Base-by-base conservation (phyloP, 2,888 invertebrate genomes). In the Drosophila borborema region DNA sequence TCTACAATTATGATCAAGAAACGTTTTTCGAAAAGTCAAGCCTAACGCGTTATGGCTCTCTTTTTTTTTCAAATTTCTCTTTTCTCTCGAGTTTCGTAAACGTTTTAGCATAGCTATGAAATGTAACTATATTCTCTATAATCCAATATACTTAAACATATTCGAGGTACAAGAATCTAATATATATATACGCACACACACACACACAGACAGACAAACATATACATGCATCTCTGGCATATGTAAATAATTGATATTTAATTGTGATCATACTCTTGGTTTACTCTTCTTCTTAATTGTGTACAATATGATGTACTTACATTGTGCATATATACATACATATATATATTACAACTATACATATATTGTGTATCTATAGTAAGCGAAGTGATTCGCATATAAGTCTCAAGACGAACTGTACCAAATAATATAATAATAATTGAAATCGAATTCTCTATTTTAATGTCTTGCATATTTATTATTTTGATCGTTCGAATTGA, bases 391-490 rank as follows among this genome's bases (percentile, higher is more conserved):
- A 28, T 41, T 28, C 55, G 55, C 12, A 49, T 43, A 14, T 66
- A 66, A 49, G 56, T 40, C n/a, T 38, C 58, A 59, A 18, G 34
- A 34, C 51, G 51, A 51, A 18, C 34, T 2, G 28, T 31, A 49
- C 63, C 51, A 41, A 65, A 73, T 45, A 65, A 73, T 45, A 62
- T 49, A 1, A 23, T 49, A 1, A 23, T 65, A 38, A 36, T 64
- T 10, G 23, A 36, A 45, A 9, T 31, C 38, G 28, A 46, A 38
- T n/a, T 46, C 16, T 40, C n/a, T 41, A n/a, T 49, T 20, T 77
- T 43, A 58, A 61, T 71, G 58, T 41, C 60, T 54, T 77, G 78
- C 61, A 45, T 74, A 43, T n/a, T 60, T 58, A 31, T 58, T 28
- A 43, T 23, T 59, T 59, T 54, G 36, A 53, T 7, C 20, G 45